phyloP scores from a whole-genome alignment of 64 coral and sea anemone species.

The Pachyseris speciosa region DNA sequence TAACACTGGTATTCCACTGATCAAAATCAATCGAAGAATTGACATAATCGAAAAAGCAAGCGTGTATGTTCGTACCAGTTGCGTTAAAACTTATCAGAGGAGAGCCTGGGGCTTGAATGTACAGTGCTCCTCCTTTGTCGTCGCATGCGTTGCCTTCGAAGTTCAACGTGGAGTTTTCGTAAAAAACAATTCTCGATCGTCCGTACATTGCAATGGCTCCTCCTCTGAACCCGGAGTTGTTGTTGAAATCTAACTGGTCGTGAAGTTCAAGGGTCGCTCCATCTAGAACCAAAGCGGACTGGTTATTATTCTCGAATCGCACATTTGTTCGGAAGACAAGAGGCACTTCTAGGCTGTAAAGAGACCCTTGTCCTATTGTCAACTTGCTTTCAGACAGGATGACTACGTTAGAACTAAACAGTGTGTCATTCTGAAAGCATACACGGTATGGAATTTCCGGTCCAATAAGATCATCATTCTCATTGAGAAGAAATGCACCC shows the following conservation, averaged over 20 bases:
- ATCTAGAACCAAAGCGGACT: slow-evolving; percentile 79
- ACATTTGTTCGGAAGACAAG: slow-evolving; percentile 42
- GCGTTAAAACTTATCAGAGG: slow-evolving; percentile 76
- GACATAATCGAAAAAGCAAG: slow-evolving; percentile 80
- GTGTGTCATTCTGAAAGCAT: slow-evolving; percentile 46
- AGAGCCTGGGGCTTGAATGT: slow-evolving; percentile 71
- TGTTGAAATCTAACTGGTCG: slow-evolving; percentile 26
- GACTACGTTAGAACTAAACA: slow-evolving; percentile 49
- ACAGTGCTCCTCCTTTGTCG: slow-evolving; percentile 80
- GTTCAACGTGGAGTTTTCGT: slow-evolving; percentile 28
- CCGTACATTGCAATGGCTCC: slow-evolving; percentile 88
- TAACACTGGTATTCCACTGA: slow-evolving; percentile 68
- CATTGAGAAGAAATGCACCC: slow-evolving; percentile 66
- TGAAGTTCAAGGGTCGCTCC: slow-evolving; percentile 54
- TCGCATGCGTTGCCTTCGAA: slow-evolving; percentile 70
- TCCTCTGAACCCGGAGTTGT: slow-evolving; percentile 75
- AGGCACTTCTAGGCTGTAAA: slow-evolving; percentile 70
- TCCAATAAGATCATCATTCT: slow-evolving; percentile 75
- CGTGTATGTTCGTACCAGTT: slow-evolving; percentile 45
- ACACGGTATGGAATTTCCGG: slow-evolving; percentile 70
- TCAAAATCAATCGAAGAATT: slow-evolving; percentile 35
- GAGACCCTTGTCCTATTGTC: slow-evolving; percentile 67
- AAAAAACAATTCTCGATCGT: slow-evolving; percentile 68
- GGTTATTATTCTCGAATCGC: slow-evolving; percentile 38
- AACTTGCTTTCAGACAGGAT: not conserved